A percentile compares a stretch with the other conserved stretches of the same genome.
Evolutionary conservation across 2,888 invertebrate species (phyloP).

Genomic region (Elysia crispata): DNA sequence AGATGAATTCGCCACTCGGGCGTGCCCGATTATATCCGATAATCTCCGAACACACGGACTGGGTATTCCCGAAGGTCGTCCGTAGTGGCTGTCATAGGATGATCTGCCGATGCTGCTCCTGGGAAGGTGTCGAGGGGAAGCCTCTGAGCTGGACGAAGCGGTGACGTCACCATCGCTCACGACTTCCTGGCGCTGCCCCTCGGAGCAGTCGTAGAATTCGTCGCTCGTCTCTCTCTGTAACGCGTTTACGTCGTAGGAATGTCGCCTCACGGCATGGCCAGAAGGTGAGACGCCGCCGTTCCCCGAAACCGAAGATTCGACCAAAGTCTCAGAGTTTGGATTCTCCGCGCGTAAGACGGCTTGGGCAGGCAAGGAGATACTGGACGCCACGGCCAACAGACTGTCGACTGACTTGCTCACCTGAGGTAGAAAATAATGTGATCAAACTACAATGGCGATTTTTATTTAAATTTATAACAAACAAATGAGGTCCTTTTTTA

Average conservation of each 20-base stretch:
- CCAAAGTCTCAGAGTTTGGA: neutral
- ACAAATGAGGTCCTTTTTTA: too few species aligned
- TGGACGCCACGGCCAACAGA: conserved; percentile 54
- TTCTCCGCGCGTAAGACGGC: conserved; percentile 24
- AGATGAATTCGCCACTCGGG: too few species aligned
- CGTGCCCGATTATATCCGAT: too few species aligned
- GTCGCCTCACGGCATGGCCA: conserved; percentile 38
- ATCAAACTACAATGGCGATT: neutral
- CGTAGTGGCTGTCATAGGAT: too few species aligned
- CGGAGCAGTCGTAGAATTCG: conserved; percentile 41
- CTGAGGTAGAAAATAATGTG: neutral
- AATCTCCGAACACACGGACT: too few species aligned
- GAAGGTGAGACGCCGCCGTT: neutral
- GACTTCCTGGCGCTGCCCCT: neutral
- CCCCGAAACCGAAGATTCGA: conserved; percentile 14
- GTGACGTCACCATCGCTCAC: conserved; percentile 34
- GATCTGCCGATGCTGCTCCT: too few species aligned
- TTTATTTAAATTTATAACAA: too few species aligned
- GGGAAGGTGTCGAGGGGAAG: conserved; percentile 22
- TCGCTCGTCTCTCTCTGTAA: conserved; percentile 33
- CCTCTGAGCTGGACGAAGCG: conserved; percentile 44
- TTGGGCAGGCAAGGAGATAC: conserved; percentile 50
- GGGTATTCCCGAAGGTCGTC: too few species aligned
- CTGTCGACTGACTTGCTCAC: conserved; percentile 56
- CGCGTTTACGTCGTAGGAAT: conserved; percentile 46